phyloP scores from a whole-genome alignment of 2,797 vertebrate genomes.

The Caiman crocodilus region DNA sequence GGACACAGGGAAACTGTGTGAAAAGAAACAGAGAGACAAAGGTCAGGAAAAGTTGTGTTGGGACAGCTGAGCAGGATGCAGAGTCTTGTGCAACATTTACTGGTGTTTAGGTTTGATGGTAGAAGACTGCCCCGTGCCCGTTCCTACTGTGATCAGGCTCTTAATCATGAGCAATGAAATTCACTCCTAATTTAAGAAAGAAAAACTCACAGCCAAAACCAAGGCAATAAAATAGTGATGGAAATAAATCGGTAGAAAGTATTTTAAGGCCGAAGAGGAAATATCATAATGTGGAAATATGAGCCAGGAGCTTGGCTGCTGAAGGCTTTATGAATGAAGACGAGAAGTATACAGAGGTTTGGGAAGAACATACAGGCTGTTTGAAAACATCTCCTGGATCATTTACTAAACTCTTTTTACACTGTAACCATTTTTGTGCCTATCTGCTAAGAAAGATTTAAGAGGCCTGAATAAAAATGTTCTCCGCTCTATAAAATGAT shows the following conservation, averaged over 20 bases:
- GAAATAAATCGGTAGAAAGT: constrained; percentile 44
- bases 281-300: not conserved
- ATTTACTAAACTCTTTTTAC: constrained; percentile 51
- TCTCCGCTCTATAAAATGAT: constrained; percentile 66
- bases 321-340: constrained; percentile 18
- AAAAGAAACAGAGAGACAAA: not conserved
- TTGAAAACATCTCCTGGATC: not conserved
- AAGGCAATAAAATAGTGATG: not conserved
- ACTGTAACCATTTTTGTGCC: constrained; percentile 62
- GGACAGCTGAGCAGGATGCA: not conserved
- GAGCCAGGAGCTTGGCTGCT: constrained; percentile 8
- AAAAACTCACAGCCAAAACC: not conserved
- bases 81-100: not conserved
- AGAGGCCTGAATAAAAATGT: constrained; percentile 56
- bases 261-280: constrained; percentile 29
- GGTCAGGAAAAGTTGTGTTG: not conserved
- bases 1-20: too few species aligned
- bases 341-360: not conserved
- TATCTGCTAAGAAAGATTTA: constrained; percentile 58
- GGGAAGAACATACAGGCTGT: constrained; percentile 22
- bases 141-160: not conserved
- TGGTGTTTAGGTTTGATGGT: not conserved
- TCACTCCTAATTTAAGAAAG: not conserved
- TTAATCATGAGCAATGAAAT: not conserved
- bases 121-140: not conserved